phyloP scores from a whole-genome alignment of 2,113 vertebrate species.

The Lasiurus borealis region DNA sequence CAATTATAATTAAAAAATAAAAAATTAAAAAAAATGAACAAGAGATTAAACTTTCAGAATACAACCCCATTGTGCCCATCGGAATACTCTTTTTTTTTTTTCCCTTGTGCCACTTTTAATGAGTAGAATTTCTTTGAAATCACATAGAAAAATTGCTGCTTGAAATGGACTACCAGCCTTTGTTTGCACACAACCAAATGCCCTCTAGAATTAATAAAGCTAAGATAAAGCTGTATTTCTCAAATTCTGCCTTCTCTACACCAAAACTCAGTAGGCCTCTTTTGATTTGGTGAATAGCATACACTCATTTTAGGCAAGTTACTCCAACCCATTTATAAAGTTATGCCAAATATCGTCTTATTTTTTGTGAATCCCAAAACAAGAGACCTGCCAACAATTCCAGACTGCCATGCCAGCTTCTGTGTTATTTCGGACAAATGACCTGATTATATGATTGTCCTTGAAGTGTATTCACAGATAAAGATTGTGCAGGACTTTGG shows the following conservation, averaged over 20 bases:
- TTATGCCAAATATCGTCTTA: not conserved
- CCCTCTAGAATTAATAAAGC: not conserved
- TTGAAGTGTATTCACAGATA: not conserved
- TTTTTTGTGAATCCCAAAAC: not conserved
- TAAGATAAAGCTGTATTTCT: not conserved
- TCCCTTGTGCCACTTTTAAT: not conserved
- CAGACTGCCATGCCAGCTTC: not conserved
- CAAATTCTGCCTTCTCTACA: not conserved
- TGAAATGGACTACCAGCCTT: not conserved
- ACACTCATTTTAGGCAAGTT: not conserved
- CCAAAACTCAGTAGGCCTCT: not conserved
- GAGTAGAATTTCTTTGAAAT: not conserved
- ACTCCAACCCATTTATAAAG: not conserved
- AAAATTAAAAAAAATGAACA: not conserved
- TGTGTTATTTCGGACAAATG: rapidly evolving
- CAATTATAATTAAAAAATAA: not conserved
- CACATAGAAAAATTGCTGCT: not conserved
- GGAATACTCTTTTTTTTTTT: not conserved
- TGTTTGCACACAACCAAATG: not conserved
- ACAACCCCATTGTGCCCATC: not conserved
- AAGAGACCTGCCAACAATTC: too few species aligned
- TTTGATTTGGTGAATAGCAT: not conserved
- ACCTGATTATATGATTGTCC: not conserved
- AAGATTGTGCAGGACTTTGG: not conserved
- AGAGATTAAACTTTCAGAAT: not conserved